These are phyloP conservation scores for Fragum sueziense DNA, from an alignment of 2,888 invertebrate genomes.

Conservation along the genomic window DNA sequence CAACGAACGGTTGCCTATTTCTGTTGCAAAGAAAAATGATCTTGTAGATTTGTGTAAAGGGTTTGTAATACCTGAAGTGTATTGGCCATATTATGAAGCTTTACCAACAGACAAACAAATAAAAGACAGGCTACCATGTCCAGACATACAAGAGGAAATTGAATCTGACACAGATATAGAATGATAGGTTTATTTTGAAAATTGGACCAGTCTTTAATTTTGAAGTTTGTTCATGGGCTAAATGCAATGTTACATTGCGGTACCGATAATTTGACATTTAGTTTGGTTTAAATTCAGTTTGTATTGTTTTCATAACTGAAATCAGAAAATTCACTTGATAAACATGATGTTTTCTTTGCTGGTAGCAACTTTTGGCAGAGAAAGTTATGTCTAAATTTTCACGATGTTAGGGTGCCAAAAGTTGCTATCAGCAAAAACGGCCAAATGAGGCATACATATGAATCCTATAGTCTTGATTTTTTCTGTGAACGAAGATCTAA, in stretches of 20 bases:
- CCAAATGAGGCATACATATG: conserved; percentile 14
- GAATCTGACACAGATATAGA: background rate
- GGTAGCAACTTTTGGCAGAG: background rate
- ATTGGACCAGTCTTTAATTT: no score
- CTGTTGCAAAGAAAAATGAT: conserved; percentile 11
- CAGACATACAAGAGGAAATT: background rate
- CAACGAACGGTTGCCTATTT: background rate
- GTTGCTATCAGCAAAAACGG: background rate
- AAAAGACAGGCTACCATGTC: conserved; percentile 3
- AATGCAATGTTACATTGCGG: background rate
- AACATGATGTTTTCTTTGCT: background rate
- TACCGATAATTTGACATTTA: background rate
- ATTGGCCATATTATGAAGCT: conserved; percentile 13
- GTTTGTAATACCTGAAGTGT: conserved; percentile 2
- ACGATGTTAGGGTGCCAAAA: conserved; percentile 6
- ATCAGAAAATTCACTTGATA: background rate
- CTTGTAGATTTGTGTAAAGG: conserved; percentile 5
- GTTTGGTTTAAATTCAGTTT: background rate
- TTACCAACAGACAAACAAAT: conserved; percentile 11
- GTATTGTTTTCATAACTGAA: background rate
- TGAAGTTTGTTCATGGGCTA: no score
- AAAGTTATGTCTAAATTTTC: background rate
- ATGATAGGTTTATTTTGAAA: no score
- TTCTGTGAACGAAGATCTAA: no score
- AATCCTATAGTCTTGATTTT: no score